Evolutionary conservation across 2,888 invertebrate genomes (phyloP), one percentile per base, ranked within the genome.

Genomic region (Tachina fera): DNA sequence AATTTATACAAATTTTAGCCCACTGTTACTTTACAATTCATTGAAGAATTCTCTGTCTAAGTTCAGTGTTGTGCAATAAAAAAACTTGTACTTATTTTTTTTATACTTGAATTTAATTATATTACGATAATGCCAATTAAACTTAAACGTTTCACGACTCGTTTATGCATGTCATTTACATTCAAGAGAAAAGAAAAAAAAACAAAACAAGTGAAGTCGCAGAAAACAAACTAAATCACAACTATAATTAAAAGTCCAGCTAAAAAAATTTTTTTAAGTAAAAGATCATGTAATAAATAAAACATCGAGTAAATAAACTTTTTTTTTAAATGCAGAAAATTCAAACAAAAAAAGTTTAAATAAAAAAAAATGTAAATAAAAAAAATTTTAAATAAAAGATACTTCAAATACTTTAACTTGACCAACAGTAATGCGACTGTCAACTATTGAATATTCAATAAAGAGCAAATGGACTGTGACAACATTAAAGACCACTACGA

Each of bases 381-480:
- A 31, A 6, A 31, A 31, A n/a, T n/a, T n/a, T n/a, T n/a, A 31
- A 61, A 41, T 14, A 53, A 60, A 72, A 68, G 10, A 60, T 49
- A 67, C n/a, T 16, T 61, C 19, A 60, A 70, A 78, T 70, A 61
- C 56, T 16, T 16, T 43, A 39, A 16, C 13, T 67, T 45, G 10
- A 47, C 19, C 49, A 65, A 31, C 31, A 31, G 41, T 65, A 74
- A 74, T 49, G 58, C 60, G 31, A 39, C 75, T 71, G 78, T 82
- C 79, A 82, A 56, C 82, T 85, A 74, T 70, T 85, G 65, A 82
- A 86, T 86, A 86, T 86, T 86, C 82, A 79, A 75, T 71, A 67
- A 79, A 39, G 60, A 75, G 41, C 47, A 65, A 81, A 79, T 65
- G 47, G 56, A 58, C 68, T 60, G 67, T 75, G 53, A 75, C 67